Base-by-base conservation (phyloP, 2,797 vertebrate species). In the Esox masquinongy region DNA sequence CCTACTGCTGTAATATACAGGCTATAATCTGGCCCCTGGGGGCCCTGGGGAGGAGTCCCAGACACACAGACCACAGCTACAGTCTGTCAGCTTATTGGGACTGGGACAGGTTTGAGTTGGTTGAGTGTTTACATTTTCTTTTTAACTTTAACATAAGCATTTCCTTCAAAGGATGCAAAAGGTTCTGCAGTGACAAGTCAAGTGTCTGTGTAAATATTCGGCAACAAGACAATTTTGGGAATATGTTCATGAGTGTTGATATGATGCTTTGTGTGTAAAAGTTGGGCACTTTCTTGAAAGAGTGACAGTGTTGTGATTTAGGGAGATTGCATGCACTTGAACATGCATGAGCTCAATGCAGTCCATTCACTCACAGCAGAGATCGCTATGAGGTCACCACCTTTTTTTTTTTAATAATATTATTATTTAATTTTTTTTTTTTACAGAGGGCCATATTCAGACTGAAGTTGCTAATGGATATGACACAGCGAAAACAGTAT, bases 21-120 rank as follows among this genome's bases (percentile, higher is more conserved):
- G 78, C 80, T 84, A 74, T 84, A 84, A 85, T 83, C 76, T 68
- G 80, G 84, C 70, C 78, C 75, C 64, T 0, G 2, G 1, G 5
- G 81, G 70, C 74, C 74, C 6, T 2, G 50, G 68, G 77, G 77
- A 78, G 68, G 74, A 78, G 19, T 39, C 68, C 36, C 36, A 69
- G 68, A 69, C 39, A 43, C 36, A 39, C 36, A 31, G 36, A 16
- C n/a, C 82, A 82, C 79, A 89, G 79, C 82, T 77, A 82, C 80
- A 73, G 39, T 63, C 79, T 85, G 43, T 53, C 19, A 53, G 50
- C 50, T 53, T 53, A 53, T n/a, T 53, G 16, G 19, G 50, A 53
- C 50, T 53, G 17, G 50, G 50, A 53, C 17, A 6, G 50, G 50
- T 19, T 53, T 36, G 64, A 31, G 29, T 31, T 53, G 17, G 59